Evolutionary conservation across 1,140 invertebrate species (phyloP), one percentile per base, ranked within the genome.

Genomic region (Pachypeltis micranthus): DNA sequence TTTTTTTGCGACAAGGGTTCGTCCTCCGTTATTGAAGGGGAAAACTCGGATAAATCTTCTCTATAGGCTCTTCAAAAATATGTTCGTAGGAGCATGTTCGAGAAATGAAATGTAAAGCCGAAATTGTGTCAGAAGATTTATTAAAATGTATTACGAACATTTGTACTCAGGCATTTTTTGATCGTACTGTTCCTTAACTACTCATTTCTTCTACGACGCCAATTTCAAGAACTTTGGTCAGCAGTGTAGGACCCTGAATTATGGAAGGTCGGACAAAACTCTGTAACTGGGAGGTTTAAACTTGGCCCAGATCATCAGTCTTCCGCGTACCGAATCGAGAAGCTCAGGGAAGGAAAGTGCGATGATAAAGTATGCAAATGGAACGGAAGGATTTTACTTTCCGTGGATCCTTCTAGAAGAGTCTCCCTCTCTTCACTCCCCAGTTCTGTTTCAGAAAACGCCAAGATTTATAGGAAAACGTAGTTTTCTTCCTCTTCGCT

Each of bases 301-400:
- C 47, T 51, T 51, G 47, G 47, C 23, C 47, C 47, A 10, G 7
- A 21, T 21, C 10, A 51, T 51, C 47, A 51, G 47, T 51, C 47
- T 51, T 21, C 47, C 4, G 47, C 4, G 47, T 10, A 21, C 4
- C 21, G 7, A 10, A 21, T 10, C 12, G 47, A 16, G 47, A 51
- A 51, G 10, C 12, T 4, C 10, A 7, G 47, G 4, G 47, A 21
- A 21, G 19, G 23, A 51, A 21, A 51, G 47, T 14, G 47, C 47
- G 3, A 51, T 21, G 47, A 51, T 51, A 51, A 51, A 51, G 21
- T 51, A 51, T 51, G 47, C 47, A 51, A 51, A 51, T 51, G 47
- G 47, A 51, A 51, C 47, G 47, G 47, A 21, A 14, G 47, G 47
- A 51, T 51, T 51, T 51, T n/a, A 21, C 47, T 51, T 51, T 21